Evolutionary conservation across 2,888 invertebrate species (phyloP), one percentile per base, ranked within the genome.

Genomic region (Melinaea marsaeus): DNA sequence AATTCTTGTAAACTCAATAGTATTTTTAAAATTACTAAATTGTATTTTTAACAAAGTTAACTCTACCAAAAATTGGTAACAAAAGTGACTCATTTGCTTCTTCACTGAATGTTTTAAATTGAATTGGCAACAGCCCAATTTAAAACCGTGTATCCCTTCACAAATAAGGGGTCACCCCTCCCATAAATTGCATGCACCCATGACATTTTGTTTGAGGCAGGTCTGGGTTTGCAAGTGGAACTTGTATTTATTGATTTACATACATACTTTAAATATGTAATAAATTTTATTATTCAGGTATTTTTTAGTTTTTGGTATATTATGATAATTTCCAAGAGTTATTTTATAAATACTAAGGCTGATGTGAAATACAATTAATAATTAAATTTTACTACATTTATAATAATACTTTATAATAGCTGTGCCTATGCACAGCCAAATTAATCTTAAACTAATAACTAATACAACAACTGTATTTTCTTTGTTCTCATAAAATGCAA

Each of bases 161-260:
- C 13, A 37, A 34, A 42, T 34, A 60, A 42, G 48, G 42, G 22
- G 45, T 22, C 45, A 56, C 59, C 59, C 55, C 63, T 58, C 59
- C 35, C 55, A 48, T 48, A 13, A 55, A 33, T 6, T 55, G 5
- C 42, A 62, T 11, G 54, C 22, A 5, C 48, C 35, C 3, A 22
- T 48, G 13, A 4, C 35, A 46, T 42, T 32, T 63, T 22, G 48
- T 35, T 51, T 59, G 48, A 51, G 59, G 56, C 48, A 63, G 59
- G 59, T 63, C 59, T 22, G 32, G 55, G 42, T 45, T 46, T 55
- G 42, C 6, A 46, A 11, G 13, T 48, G 34, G 32, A 56, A 61
- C 13, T 58, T 46, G 55, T 42, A 42, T 42, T 7, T 42, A 42
- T 42, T 9, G 9, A 42, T 42, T 42, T 42, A 9, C 3, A 5